These are phyloP conservation scores for Scaptomyza flava DNA, from an alignment of 2,888 invertebrate species.

Conservation along the genomic window DNA sequence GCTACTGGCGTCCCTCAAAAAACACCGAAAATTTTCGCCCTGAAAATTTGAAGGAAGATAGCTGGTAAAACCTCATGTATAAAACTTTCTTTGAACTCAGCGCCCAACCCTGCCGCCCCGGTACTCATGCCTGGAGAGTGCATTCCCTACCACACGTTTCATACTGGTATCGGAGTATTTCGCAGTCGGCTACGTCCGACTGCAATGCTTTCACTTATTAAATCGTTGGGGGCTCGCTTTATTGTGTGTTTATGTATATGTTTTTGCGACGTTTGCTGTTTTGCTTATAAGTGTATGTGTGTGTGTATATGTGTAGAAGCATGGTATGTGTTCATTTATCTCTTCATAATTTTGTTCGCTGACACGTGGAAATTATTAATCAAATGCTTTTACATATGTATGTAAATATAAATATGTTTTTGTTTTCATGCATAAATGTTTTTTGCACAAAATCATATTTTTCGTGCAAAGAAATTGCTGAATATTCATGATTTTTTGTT, in stretches of 20 bases:
- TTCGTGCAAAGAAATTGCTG: no score
- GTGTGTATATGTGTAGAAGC: no score
- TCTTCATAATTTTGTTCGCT: background rate
- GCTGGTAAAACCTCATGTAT: no score
- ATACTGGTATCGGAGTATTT: no score
- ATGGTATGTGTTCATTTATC: background rate
- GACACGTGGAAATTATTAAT: background rate
- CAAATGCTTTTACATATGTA: background rate
- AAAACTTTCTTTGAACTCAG: no score
- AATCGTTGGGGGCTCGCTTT: constrained; percentile 67
- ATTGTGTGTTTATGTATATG: constrained; percentile 26
- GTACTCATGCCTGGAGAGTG: no score
- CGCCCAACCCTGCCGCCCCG: no score
- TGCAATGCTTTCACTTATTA: constrained; percentile 2
- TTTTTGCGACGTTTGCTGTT: constrained; percentile 38
- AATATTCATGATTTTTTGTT: background rate
- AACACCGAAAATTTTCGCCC: no score
- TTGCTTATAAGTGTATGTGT: background rate
- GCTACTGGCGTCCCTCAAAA: no score
- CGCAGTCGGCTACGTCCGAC: no score
- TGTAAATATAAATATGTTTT: background rate
- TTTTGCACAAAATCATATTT: background rate
- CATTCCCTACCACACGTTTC: no score
- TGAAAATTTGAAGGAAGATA: no score
- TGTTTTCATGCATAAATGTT: background rate